A percentile compares a stretch with the other conserved stretches of the same genome.
Evolutionary conservation across 2,113 vertebrate genomes (phyloP).

Genomic region (Origma solitaria): DNA sequence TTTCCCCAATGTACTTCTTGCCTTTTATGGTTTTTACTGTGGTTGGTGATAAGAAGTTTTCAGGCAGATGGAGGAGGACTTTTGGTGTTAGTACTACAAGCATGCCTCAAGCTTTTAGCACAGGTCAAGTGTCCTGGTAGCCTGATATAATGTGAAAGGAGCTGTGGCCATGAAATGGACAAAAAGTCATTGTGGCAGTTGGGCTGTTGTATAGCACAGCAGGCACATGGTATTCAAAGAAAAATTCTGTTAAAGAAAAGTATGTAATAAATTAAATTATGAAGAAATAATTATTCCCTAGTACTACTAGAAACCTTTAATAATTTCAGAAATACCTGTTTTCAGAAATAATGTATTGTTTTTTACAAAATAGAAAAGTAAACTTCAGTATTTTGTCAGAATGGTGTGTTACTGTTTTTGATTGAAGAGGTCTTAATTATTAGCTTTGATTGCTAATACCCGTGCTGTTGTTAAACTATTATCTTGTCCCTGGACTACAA

Average conservation of each 20-base stretch:
- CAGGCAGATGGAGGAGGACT: not conserved
- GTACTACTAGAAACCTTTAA: not conserved
- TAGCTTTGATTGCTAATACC: not conserved
- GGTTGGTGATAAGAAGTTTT: not conserved
- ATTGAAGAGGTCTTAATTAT: not conserved
- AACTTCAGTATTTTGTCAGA: not conserved
- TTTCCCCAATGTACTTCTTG: not conserved
- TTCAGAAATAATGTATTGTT: not conserved
- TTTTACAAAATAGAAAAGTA: not conserved
- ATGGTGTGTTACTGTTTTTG: not conserved
- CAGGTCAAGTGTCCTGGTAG: not conserved
- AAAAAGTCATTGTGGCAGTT: fast-evolving
- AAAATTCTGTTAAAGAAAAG: not conserved
- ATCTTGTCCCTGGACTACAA: not conserved
- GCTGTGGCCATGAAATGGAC: not conserved
- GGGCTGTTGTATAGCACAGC: not conserved
- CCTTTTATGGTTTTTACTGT: not conserved
- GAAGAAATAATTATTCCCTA: not conserved
- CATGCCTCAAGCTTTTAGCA: not conserved
- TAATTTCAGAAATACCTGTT: not conserved
- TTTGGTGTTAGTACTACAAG: not conserved
- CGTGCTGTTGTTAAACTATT: not conserved
- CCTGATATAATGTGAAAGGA: not conserved
- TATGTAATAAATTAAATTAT: not conserved
- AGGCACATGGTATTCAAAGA: not conserved